These are phyloP conservation scores for Phlogophora meticulosa DNA, from an alignment of 2,888 invertebrate genomes.

Conservation along the genomic window DNA sequence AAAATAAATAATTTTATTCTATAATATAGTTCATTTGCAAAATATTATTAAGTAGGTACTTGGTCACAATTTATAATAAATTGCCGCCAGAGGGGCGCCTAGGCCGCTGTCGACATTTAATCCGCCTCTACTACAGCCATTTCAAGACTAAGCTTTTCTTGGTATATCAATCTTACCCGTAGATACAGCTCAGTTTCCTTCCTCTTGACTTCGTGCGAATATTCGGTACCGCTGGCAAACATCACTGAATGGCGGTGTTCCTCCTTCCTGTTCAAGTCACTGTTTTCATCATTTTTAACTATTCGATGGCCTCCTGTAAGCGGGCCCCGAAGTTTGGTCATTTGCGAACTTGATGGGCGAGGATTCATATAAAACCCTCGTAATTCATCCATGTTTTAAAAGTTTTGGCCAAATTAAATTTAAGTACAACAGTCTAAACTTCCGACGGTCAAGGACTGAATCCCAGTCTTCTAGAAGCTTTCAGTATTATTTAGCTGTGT, in stretches of 20 bases:
- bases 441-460: not conserved
- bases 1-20: too few species aligned
- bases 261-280: slow-evolving; percentile 76
- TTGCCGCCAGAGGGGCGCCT: too few species aligned
- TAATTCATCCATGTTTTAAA: slow-evolving; percentile 80
- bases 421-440: not conserved
- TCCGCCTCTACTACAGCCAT: not conserved
- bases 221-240: slow-evolving; percentile 78
- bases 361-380: slow-evolving; percentile 82
- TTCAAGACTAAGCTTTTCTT: not conserved
- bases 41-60: too few species aligned
- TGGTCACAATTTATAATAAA: too few species aligned
- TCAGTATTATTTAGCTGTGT: not conserved
- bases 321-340: slow-evolving; percentile 78
- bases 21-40: too few species aligned
- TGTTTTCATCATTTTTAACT: slow-evolving; percentile 75
- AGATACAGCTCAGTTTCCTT: slow-evolving; percentile 80
- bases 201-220: slow-evolving; percentile 79
- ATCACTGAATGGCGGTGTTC: slow-evolving; percentile 80
- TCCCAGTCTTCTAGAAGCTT: not conserved
- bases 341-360: slow-evolving; percentile 74
- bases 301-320: slow-evolving; percentile 82
- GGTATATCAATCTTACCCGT: slow-evolving; percentile 71
- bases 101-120: too few species aligned
- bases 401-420: not conserved